Evolutionary conservation across 2,113 vertebrate species (phyloP).

Genomic region (Sula dactylatra): DNA sequence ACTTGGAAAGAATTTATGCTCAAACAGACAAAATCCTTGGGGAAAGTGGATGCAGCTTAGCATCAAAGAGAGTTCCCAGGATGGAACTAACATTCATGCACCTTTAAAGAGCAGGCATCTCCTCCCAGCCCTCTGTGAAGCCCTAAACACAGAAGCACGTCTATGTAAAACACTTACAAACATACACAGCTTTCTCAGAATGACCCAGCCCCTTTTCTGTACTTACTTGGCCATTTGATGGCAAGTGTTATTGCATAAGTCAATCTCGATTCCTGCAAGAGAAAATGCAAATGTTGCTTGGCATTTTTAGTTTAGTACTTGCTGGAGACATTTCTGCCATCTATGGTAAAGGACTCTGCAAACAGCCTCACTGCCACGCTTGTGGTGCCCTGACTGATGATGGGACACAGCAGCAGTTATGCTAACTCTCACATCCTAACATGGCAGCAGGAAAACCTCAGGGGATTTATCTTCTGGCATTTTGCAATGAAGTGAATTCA

Average conservation of each 20-base stretch:
- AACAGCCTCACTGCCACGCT: neutral
- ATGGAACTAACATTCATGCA: neutral
- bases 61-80: neutral
- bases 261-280: slow-evolving; percentile 77
- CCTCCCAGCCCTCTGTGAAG: neutral
- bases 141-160: neutral
- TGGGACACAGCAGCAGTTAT: neutral
- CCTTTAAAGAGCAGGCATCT: neutral
- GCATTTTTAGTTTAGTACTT: neutral
- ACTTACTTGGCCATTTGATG: slow-evolving; percentile 89
- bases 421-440: neutral
- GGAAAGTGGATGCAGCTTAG: neutral
- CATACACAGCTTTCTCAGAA: neutral
- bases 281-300: neutral
- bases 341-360: neutral
- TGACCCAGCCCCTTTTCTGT: neutral
- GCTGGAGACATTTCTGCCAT: neutral
- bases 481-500: neutral
- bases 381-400: neutral
- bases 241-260: slow-evolving; percentile 83
- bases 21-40: neutral
- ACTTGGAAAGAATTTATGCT: neutral
- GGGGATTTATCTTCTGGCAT: neutral
- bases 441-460: neutral
- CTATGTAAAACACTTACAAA: neutral